phyloP scores from a whole-genome alignment of 2,888 invertebrate genomes.

The Drosophila helvetica region DNA sequence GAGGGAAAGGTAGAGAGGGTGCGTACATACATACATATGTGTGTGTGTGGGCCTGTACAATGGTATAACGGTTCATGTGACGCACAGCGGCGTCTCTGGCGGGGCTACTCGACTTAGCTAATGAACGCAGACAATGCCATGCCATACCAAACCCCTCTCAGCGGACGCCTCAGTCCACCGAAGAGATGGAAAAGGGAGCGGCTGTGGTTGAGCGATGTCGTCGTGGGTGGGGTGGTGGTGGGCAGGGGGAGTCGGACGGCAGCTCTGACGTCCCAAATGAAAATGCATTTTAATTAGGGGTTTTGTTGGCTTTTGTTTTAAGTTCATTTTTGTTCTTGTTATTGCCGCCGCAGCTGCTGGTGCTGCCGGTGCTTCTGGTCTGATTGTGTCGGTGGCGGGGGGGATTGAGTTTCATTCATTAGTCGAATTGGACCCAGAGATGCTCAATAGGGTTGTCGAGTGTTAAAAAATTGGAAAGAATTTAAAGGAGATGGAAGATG shows the following conservation, averaged over 20 bases:
- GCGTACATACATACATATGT: neutral
- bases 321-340: slow-evolving; percentile 57
- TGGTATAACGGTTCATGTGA: slow-evolving; percentile 71
- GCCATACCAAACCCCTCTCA: slow-evolving; percentile 10
- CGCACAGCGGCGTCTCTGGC: slow-evolving; percentile 52
- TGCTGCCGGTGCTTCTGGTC: slow-evolving; percentile 40
- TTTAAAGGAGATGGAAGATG: neutral
- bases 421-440: slow-evolving; percentile 55
- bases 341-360: slow-evolving; percentile 45
- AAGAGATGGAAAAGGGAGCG: slow-evolving; percentile 14
- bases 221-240: slow-evolving; percentile 5
- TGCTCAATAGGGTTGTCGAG: slow-evolving; percentile 55
- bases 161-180: slow-evolving; percentile 12
- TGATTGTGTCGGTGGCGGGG: neutral
- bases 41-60: slow-evolving; percentile 49
- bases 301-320: slow-evolving; percentile 77
- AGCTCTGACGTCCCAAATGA: slow-evolving; percentile 77
- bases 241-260: slow-evolving; percentile 8
- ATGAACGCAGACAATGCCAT: slow-evolving; percentile 29
- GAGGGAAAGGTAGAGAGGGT: slow-evolving; percentile 1
- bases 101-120: slow-evolving; percentile 36
- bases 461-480: neutral
- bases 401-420: slow-evolving; percentile 63
- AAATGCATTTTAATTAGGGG: slow-evolving; percentile 83
- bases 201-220: slow-evolving; percentile 1